These are phyloP conservation scores for Forbesichthys papilliferus DNA, from an alignment of 2,113 vertebrate species.

Conservation along the genomic window DNA sequence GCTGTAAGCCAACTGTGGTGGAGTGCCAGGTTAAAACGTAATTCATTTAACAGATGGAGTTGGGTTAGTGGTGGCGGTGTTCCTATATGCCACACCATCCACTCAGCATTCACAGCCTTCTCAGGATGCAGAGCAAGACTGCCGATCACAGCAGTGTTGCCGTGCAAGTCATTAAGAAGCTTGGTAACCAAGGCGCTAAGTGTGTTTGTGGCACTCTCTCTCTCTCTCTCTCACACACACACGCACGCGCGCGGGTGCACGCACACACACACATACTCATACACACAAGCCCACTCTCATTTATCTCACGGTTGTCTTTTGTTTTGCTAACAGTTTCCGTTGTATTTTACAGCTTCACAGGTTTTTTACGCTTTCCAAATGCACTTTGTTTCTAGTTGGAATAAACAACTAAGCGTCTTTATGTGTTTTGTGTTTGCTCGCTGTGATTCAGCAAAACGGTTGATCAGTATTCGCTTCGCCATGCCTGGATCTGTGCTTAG, in stretches of 20 bases:
- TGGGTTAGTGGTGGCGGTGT: slow-evolving; percentile 14
- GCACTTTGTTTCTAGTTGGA: background rate
- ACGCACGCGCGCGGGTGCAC: background rate
- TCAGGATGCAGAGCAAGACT: slow-evolving; percentile 42
- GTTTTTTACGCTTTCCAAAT: background rate
- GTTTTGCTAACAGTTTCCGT: background rate
- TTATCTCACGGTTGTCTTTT: slow-evolving; percentile 19
- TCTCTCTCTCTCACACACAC: slow-evolving; percentile 16
- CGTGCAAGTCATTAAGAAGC: slow-evolving; percentile 28
- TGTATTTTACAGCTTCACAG: slow-evolving; percentile 10
- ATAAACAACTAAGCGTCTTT: background rate
- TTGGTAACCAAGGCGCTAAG: slow-evolving; percentile 41
- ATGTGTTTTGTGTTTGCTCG: slow-evolving; percentile 20
- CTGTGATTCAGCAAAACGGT: slow-evolving; percentile 69
- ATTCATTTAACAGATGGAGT: slow-evolving; percentile 31
- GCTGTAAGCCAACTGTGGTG: no score
- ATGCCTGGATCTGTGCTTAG: slow-evolving; percentile 31
- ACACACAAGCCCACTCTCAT: background rate
- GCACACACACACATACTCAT: slow-evolving; percentile 1
- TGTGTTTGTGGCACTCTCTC: slow-evolving; percentile 32
- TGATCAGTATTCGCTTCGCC: slow-evolving; percentile 62
- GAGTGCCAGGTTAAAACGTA: no score
- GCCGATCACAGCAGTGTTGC: slow-evolving; percentile 24
- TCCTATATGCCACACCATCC: background rate
- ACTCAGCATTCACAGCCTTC: slow-evolving; percentile 23